Base-by-base conservation (phyloP, 1,140 invertebrate species). In the Penaeus indicus region DNA sequence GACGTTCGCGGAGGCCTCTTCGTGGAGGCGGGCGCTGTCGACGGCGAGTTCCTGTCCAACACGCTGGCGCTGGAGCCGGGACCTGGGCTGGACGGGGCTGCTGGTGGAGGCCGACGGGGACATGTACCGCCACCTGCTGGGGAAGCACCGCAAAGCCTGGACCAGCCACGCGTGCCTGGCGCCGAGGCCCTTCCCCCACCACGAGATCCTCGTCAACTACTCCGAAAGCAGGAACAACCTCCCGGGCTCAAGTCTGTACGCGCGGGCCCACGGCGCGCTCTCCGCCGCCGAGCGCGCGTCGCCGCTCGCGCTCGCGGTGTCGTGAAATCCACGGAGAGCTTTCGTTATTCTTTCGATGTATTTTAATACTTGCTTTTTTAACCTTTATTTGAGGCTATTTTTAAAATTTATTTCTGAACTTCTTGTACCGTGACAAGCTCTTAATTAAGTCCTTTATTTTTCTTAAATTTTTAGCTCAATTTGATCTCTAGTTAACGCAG, bases 41-140 rank as follows among this genome's bases (percentile, higher is more conserved):
- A 93, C 85, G 93, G 93, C 0, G 92, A 92, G 83, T 78, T 38
- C n/a, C 89, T 90, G 3, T 93, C 93, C 13, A 93, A 93, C 86
- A 92, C 92, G 1, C 67, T 93, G n/a, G 90, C 86, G 75, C 89
- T 93, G 63, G 93, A 93, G 79, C 67, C 67, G 89, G 38, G 79
- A 86, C 3, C 82, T 89, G n/a, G 72, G 89, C 22, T 93, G 92
- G 92, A 90, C 67, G n/a, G 92, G 93, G 16, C 67, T 93, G n/a
- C 86, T 93, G 21, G 92, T 93, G 18, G 93, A 93, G 87, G 90
- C 92, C 22, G 92, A 92, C 90, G 92, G 91, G 21, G 62, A 62
- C 16, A 92, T 90, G 60, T 93, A 90, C 77, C 69, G 88, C 13
- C 78, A 90, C 62, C 81, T 93, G n/a, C 42, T 63, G 42, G 87